Evolutionary conservation across 2,888 invertebrate genomes (phyloP).

Genomic region (Nomada ferruginata): DNA sequence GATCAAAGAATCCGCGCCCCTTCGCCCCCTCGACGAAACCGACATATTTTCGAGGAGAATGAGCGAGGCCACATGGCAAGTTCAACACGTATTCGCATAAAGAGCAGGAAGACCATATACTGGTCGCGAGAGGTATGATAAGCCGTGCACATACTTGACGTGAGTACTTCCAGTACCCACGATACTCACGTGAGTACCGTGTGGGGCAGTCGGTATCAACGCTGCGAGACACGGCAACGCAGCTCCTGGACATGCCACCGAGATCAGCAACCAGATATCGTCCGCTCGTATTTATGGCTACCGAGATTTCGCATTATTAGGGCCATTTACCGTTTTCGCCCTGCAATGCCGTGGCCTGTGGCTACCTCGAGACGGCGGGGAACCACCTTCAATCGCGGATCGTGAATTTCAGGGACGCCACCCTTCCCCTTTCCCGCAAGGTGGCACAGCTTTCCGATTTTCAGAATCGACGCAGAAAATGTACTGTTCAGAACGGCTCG

Average conservation of each 20-base stretch:
- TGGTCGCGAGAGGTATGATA: constrained; percentile 74
- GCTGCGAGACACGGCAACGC: constrained; percentile 80
- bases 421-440: not conserved
- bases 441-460: not conserved
- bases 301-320: constrained; percentile 84
- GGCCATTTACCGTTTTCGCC: constrained; percentile 82
- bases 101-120: constrained; percentile 79
- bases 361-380: constrained; percentile 47
- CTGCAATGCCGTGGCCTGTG: constrained; percentile 76
- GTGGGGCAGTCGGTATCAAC: constrained; percentile 77
- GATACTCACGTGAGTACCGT: constrained; percentile 69
- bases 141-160: constrained; percentile 79
- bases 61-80: constrained; percentile 40
- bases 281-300: constrained; percentile 82
- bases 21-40: constrained; percentile 8
- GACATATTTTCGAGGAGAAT: constrained; percentile 52
- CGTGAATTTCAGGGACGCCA: constrained; percentile 55
- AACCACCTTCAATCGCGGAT: constrained; percentile 61
- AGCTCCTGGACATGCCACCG: constrained; percentile 79
- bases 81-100: constrained; percentile 71
- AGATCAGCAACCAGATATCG: constrained; percentile 81
- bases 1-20: constrained; percentile 28
- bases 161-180: constrained; percentile 74
- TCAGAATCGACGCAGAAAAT: not conserved
- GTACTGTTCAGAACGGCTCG: not conserved